phyloP scores from a whole-genome alignment of 2,888 invertebrate genomes.

The Alsophila aescularia region DNA sequence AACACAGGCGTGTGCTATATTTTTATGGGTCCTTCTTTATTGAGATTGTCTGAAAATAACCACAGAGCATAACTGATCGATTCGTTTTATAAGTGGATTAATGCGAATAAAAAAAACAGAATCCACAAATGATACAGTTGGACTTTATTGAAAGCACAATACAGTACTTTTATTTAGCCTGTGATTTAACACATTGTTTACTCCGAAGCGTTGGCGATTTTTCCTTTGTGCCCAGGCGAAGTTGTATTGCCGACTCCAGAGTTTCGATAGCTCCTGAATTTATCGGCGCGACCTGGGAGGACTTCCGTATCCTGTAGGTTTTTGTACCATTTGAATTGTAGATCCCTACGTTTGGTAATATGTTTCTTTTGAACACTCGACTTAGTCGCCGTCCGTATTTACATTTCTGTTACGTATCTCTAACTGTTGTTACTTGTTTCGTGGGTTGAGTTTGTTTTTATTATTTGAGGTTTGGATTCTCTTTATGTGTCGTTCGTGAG shows the following conservation, averaged over 20 bases:
- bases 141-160: background rate
- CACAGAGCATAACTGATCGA: background rate
- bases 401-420: constrained; percentile 41
- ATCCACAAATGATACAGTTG: no score
- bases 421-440: constrained; percentile 42
- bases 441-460: constrained; percentile 36
- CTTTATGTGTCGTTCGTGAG: constrained; percentile 16
- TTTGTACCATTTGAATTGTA: constrained; percentile 57
- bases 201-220: constrained; percentile 11
- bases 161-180: no score
- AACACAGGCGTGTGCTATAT: background rate
- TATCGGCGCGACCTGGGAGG: constrained; percentile 55
- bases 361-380: constrained; percentile 49
- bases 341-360: constrained; percentile 55
- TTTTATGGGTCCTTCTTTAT: background rate
- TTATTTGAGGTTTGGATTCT: constrained; percentile 30
- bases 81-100: no score
- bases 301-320: constrained; percentile 53
- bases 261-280: constrained; percentile 53
- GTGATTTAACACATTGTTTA: constrained; percentile 4
- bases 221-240: constrained; percentile 27
- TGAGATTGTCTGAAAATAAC: background rate
- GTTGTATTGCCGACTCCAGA: constrained; percentile 36
- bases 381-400: constrained; percentile 39
- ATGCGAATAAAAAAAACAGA: no score